Evolutionary conservation across 2,113 vertebrate species (phyloP).

Genomic region (Zapornia atra): DNA sequence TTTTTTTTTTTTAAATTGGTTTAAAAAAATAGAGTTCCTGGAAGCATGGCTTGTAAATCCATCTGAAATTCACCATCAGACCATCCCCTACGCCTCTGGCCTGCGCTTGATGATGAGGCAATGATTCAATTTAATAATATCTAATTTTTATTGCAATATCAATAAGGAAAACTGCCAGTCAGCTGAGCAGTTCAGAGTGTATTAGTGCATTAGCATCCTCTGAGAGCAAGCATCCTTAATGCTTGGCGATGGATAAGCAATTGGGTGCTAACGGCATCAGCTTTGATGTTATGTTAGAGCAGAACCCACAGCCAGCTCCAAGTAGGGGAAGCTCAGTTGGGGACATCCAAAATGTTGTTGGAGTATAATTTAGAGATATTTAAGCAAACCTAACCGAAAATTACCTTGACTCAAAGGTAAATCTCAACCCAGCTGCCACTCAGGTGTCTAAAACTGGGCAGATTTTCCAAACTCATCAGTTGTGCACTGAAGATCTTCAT

Average conservation of each 20-base stretch:
- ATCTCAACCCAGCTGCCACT: neutral
- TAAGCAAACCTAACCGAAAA: neutral
- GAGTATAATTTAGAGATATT: neutral
- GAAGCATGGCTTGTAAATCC: neutral
- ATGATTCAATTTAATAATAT: neutral
- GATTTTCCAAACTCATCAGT: neutral
- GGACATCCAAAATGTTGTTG: fast-evolving
- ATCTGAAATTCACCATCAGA: neutral
- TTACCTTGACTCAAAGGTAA: neutral
- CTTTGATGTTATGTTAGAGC: neutral
- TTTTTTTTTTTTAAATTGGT: neutral
- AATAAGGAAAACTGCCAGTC: neutral
- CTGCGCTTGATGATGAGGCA: neutral
- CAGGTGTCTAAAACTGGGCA: neutral
- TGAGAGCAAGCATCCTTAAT: neutral
- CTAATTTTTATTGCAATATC: neutral
- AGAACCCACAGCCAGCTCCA: neutral
- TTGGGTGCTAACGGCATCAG: neutral
- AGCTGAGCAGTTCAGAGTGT: neutral
- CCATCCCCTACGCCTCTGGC: neutral
- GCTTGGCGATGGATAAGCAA: neutral
- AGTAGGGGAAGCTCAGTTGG: neutral
- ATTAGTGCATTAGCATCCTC: neutral
- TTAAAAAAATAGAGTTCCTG: neutral
- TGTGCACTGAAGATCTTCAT: neutral